These are phyloP conservation scores for Blastobasis lacticolella DNA, from an alignment of 2,888 invertebrate species.

Conservation along the genomic window DNA sequence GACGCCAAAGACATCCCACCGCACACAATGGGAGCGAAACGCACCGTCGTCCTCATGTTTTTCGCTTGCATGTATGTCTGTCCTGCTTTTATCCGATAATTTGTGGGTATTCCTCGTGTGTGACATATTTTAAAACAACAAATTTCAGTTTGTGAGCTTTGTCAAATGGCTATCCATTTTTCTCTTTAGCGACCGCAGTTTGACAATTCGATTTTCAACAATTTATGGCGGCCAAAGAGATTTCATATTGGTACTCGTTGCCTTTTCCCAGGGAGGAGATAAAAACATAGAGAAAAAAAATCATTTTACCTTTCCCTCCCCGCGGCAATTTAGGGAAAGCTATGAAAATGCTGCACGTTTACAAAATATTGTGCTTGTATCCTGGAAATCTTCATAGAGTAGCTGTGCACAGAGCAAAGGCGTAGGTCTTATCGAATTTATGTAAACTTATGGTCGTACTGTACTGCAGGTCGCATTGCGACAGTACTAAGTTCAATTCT, in stretches of 20 bases:
- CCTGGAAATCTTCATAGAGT: too few species aligned
- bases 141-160: slow-evolving; percentile 65
- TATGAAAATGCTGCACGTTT: too few species aligned
- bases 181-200: slow-evolving; percentile 34
- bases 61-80: slow-evolving; percentile 34
- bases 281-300: neutral
- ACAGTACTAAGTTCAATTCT: too few species aligned
- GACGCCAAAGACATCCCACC: neutral
- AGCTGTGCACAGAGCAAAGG: too few species aligned
- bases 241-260: neutral
- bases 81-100: slow-evolving; percentile 52
- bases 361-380: too few species aligned
- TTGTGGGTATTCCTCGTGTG: slow-evolving; percentile 59
- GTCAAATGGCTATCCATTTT: slow-evolving; percentile 65
- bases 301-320: too few species aligned
- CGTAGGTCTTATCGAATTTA: too few species aligned
- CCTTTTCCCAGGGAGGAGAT: neutral
- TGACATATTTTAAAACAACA: slow-evolving; percentile 67
- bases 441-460: too few species aligned
- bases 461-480: too few species aligned
- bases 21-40: neutral
- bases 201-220: slow-evolving; percentile 58
- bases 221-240: slow-evolving; percentile 7
- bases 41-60: slow-evolving; percentile 50
- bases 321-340: too few species aligned